phyloP scores from a whole-genome alignment of 2,888 invertebrate genomes.

The Hemithea aestivaria region DNA sequence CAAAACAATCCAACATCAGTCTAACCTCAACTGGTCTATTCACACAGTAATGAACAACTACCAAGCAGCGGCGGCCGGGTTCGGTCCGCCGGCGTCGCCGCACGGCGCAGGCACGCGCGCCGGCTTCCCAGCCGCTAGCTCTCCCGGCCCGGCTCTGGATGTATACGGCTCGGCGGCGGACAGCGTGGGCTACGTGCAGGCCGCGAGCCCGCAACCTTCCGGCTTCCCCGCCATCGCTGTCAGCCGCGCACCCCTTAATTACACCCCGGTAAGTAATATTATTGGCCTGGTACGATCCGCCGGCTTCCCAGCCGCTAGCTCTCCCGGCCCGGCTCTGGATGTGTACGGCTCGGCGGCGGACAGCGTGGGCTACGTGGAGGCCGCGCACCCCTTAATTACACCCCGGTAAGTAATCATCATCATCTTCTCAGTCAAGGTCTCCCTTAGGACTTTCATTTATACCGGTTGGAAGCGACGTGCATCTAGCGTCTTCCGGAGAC shows the following conservation, averaged over 20 bases:
- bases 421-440: no score
- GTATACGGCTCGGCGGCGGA: constrained; percentile 95
- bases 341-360: constrained; percentile 95
- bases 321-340: constrained; percentile 94
- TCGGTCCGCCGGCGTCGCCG: constrained; percentile 90
- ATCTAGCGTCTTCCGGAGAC: no score
- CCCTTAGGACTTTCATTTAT: no score
- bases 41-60: constrained; percentile 97
- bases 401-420: constrained; percentile 90
- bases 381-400: constrained; percentile 95
- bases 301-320: constrained; percentile 94
- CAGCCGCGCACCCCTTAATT: constrained; percentile 95
- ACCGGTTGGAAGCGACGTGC: no score
- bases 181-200: constrained; percentile 96
- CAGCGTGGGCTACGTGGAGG: constrained; percentile 96
- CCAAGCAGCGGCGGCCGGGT: constrained; percentile 90
- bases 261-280: constrained; percentile 88
- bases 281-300: no score
- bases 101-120: constrained; percentile 86
- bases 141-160: constrained; percentile 94
- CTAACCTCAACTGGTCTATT: no score
- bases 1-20: no score
- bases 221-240: constrained; percentile 96
- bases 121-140: constrained; percentile 94
- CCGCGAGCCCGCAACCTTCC: constrained; percentile 97